Percentiles rank a stretch among this genome's conserved stretches.
phyloP scores from a whole-genome alignment of 2,888 invertebrate genomes.

The Petrophora chlorosata region DNA sequence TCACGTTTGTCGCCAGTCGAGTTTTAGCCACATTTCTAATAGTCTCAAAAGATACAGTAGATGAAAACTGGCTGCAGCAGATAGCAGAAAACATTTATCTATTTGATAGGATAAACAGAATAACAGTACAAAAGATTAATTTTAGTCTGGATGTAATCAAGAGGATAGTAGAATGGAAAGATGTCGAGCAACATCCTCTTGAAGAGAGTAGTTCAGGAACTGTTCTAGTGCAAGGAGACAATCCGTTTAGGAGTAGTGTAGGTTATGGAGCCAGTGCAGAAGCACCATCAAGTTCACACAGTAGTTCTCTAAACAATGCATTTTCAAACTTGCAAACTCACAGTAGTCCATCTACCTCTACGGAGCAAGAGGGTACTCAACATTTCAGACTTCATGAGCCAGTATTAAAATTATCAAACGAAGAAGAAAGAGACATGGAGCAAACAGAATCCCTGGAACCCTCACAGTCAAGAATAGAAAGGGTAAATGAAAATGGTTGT shows the following conservation, averaged over 20 bases:
- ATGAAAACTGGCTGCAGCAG: constrained; percentile 91
- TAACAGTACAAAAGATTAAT: constrained; percentile 89
- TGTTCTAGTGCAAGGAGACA: constrained; percentile 71
- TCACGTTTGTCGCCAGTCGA: constrained; percentile 91
- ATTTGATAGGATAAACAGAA: constrained; percentile 86
- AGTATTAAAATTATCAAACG: constrained; percentile 64
- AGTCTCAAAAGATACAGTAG: constrained; percentile 91
- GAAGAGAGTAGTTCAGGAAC: constrained; percentile 85
- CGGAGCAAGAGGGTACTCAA: constrained; percentile 50
- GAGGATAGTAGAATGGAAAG: constrained; percentile 95
- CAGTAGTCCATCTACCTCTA: constrained; percentile 65
- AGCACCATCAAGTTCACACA: constrained; percentile 60
- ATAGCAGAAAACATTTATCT: constrained; percentile 88
- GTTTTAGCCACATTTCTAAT: constrained; percentile 93
- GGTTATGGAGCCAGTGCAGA: constrained; percentile 60
- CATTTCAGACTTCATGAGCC: constrained; percentile 71
- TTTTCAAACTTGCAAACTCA: constrained; percentile 78
- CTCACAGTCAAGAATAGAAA: constrained; percentile 66
- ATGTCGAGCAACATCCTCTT: constrained; percentile 90
- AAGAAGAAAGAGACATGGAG: constrained; percentile 55
- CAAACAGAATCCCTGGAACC: constrained; percentile 62
- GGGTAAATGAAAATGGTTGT: constrained; percentile 80
- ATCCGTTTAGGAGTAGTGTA: constrained; percentile 69
- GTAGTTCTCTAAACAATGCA: constrained; percentile 68
- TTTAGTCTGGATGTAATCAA: constrained; percentile 94